These are phyloP conservation scores for Plectrocnemia conspersa DNA, from an alignment of 1,140 invertebrate genomes.

Conservation along the genomic window DNA sequence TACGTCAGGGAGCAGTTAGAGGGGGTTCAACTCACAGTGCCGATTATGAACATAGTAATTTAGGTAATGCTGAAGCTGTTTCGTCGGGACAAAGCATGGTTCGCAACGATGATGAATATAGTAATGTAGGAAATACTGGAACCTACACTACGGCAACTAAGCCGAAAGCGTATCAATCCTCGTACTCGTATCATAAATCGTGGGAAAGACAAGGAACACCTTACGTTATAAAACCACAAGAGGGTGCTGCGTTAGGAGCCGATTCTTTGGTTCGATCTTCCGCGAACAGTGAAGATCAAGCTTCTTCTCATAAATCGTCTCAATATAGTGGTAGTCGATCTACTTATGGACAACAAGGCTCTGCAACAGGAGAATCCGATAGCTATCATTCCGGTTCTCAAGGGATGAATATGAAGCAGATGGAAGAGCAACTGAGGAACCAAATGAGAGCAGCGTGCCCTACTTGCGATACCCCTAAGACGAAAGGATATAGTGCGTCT, in stretches of 20 bases:
- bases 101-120: too few species aligned
- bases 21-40: not conserved
- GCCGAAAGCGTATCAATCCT: constrained; percentile 50
- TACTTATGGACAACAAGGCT: not conserved
- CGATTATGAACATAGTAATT: too few species aligned
- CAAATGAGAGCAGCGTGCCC: constrained; percentile 30
- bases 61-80: constrained; percentile 1
- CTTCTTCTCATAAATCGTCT: constrained; percentile 36
- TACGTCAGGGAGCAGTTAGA: not conserved
- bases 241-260: constrained; percentile 20
- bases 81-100: constrained; percentile 1
- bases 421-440: constrained; percentile 24
- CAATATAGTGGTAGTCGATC: constrained; percentile 26
- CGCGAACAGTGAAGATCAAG: constrained; percentile 39
- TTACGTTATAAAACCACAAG: constrained; percentile 44
- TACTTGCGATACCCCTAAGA: constrained; percentile 12
- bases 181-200: constrained; percentile 50
- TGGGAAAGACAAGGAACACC: constrained; percentile 51
- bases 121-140: too few species aligned
- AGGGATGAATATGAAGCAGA: constrained; percentile 15
- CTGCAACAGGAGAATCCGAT: not conserved
- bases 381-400: not conserved
- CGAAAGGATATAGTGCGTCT: constrained; percentile 31
- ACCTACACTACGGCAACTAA: constrained; percentile 2
- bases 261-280: constrained; percentile 24